Evolutionary conservation across 1,140 invertebrate species (phyloP), one percentile per base, ranked within the genome.

Genomic region (Eufriesea mexicana): DNA sequence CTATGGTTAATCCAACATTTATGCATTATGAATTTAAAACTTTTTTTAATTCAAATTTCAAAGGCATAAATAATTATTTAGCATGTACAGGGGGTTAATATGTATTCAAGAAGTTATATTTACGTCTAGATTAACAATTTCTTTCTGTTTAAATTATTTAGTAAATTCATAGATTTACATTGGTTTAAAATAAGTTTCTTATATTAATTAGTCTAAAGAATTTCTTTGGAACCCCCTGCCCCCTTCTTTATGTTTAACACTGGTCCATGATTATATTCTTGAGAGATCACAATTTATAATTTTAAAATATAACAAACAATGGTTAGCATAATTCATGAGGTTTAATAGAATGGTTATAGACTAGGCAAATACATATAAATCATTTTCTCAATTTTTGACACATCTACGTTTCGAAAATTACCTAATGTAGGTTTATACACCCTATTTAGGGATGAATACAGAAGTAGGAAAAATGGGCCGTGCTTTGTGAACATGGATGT

Each of bases 391-490:
- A 59, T 74, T 74, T 81, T 66, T 55, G 25, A 75, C 51, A 82
- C 51, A 59, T 67, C 45, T 82, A 82, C 54, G 25, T 82, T 82
- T 45, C 73, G 25, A 82, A 82, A 51, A 67, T 68, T 67, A 76
- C 79, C 73, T 82, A 82, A 81, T 82, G 28, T 82, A 82, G 73
- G 62, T 82, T 67, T 76, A 64, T 76, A 76, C 28, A 57, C 73
- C 79, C 79, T 49, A 49, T 82, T 82, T 18, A 57, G 45, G 79
- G 79, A 25, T 76, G 51, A 67, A 67, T 82, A 82, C 79, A 67
- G 79, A 82, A 82, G 18, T 82, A 82, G 79, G 79, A 82, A 82
- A 76, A 82, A 76, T 82, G 79, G 79, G 79, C 79, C 79, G 79
- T 82, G 79, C 79, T 76, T 82, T 42, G 79, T 76, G 79, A 82